These are phyloP conservation scores for Phalacrocorax brasilianus DNA, from an alignment of 2,113 vertebrate genomes.

Conservation along the genomic window DNA sequence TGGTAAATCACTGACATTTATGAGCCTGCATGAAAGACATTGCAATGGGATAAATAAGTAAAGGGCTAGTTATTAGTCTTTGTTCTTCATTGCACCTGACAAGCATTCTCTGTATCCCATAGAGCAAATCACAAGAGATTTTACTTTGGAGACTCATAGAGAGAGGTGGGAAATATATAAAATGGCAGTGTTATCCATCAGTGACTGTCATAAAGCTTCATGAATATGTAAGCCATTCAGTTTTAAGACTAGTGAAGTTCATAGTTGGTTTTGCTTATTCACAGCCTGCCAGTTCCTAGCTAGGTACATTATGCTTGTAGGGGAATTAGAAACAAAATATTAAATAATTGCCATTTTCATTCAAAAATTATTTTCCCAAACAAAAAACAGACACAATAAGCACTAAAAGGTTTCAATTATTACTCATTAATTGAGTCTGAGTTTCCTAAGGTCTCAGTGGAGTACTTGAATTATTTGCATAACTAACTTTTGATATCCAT, in stretches of 20 bases:
- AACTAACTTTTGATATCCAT: neutral
- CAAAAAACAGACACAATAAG: neutral
- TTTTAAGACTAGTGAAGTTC: neutral
- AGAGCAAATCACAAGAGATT: neutral
- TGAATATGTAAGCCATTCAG: neutral
- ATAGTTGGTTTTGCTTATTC: neutral
- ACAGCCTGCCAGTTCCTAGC: neutral
- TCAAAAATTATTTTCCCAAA: neutral
- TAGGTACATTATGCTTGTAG: neutral
- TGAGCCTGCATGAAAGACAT: neutral
- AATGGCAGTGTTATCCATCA: neutral
- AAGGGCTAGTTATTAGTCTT: neutral
- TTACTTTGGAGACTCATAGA: neutral
- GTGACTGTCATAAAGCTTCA: neutral
- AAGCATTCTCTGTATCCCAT: neutral
- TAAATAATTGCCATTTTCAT: neutral
- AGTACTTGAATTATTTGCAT: neutral
- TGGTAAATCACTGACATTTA: neutral
- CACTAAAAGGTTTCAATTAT: neutral
- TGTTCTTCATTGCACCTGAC: neutral
- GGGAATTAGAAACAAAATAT: neutral
- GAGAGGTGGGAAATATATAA: neutral
- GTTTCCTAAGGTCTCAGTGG: neutral
- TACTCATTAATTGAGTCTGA: constrained; percentile 10
- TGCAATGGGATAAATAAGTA: neutral